Evolutionary conservation across 1,140 invertebrate species (phyloP), one percentile per base, ranked within the genome.

Genomic region (Lamellibrachia luymesi): DNA sequence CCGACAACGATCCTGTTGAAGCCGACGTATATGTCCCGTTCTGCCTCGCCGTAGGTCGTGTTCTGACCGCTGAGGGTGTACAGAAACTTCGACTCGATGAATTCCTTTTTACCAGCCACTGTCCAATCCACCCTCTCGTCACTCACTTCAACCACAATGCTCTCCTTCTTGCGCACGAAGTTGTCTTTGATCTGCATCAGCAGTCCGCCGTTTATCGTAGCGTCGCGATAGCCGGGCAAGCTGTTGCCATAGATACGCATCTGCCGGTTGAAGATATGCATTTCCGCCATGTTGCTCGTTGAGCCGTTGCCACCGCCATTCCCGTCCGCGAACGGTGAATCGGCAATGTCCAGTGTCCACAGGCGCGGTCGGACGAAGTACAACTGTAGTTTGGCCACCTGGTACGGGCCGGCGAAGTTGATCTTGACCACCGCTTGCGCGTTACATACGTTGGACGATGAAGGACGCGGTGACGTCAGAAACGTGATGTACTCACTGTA

Each of bases 331-430:
- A 94, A 94, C 6, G 94, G 93, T 4, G 96, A 96, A 92, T 96
- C 96, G 0, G 95, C 95, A 56, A 96, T 94, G 93, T 96, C 95
- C 27, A 96, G 92, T 1, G 96, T 96, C 96, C 96, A 96, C 27
- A 95, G 93, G 13, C 95, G 94, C 7, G 96, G 95, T 5, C 94
- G 93, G 91, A 96, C 95, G 93, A 96, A 96, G 25, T 96, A 94
- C 38, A 96, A 94, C 25, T 93, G 51, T 52, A 96, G 93, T 50
- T 94, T 94, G 22, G 95, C 95, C 17, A 94, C 94, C 80, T 93
- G 90, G 93, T 52, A 93, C 25, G 91, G 92, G 27, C 95, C 95
- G 25, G 95, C 94, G 49, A 96, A 95, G 94, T 95, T 94, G n/a
- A 96, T 94, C 93, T 94, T 95, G 22, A 96, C 92, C 13, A 96